Conservation (phyloP, 2,113 vertebrate species). For the Ivindomyrus marchei region DNA sequence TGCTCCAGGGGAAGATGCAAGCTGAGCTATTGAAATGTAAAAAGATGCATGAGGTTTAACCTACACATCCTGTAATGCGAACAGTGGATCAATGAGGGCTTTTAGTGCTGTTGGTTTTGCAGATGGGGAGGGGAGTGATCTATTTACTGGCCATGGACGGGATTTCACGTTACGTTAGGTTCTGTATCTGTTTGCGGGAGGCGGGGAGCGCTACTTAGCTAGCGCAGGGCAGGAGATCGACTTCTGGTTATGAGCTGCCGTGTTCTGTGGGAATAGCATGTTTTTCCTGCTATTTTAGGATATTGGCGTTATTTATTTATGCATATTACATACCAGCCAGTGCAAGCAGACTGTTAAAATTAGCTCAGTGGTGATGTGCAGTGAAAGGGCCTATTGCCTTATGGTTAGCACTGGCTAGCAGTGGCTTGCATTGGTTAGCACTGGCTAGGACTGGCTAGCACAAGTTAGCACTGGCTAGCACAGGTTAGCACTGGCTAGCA, state of each 20-base stretch:
- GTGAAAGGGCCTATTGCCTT: not conserved
- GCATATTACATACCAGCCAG: not conserved
- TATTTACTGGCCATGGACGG: not conserved
- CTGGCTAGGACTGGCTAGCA: not conserved
- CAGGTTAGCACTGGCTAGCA: not conserved
- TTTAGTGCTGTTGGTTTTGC: not conserved
- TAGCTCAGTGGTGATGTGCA: not conserved
- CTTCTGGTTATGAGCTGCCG: not conserved
- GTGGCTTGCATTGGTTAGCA: not conserved
- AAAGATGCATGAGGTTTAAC: not conserved
- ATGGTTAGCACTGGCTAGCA: not conserved
- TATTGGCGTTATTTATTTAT: not conserved
- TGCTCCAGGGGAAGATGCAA: not conserved
- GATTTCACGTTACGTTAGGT: not conserved
- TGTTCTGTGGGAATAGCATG: not conserved
- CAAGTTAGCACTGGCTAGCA: not conserved
- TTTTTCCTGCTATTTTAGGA: not conserved
- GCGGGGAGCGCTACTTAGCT: not conserved
- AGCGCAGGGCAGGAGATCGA: not conserved
- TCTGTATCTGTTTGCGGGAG: not conserved
- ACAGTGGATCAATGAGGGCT: not conserved
- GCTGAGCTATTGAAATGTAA: not conserved
- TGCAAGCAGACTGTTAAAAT: not conserved
- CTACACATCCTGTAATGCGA: not conserved
- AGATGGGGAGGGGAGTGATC: not conserved